These are phyloP conservation scores for Centropus unirufus DNA, from an alignment of 2,113 vertebrate species.

Conservation along the genomic window DNA sequence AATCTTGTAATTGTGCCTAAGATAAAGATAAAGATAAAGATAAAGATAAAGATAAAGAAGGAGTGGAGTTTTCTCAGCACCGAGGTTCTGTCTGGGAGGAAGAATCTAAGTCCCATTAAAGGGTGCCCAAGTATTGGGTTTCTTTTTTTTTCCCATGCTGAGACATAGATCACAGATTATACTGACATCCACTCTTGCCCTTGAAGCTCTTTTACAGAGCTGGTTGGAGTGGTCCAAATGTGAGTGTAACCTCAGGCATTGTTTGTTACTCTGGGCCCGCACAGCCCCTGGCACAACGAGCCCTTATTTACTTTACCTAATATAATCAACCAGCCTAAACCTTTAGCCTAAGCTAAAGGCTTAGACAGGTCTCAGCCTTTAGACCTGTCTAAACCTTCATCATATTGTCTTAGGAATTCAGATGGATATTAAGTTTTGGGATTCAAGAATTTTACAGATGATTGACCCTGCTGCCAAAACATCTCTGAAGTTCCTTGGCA, in stretches of 20 bases:
- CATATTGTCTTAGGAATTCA: not conserved
- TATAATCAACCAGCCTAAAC: not conserved
- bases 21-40: too few species aligned
- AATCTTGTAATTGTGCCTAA: not conserved
- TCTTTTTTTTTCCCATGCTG: not conserved
- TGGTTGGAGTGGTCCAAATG: not conserved
- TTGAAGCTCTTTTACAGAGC: not conserved
- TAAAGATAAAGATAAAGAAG: not conserved
- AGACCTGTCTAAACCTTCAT: not conserved
- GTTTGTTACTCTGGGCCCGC: not conserved
- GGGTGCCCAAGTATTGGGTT: not conserved
- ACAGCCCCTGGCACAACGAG: not conserved
- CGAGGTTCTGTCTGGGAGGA: not conserved
- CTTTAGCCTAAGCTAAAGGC: too few species aligned
- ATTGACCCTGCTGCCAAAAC: not conserved
- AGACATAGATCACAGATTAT: not conserved
- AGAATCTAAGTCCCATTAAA: not conserved
- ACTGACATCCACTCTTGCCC: not conserved
- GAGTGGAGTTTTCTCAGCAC: not conserved
- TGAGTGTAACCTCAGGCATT: not conserved
- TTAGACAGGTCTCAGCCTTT: too few species aligned
- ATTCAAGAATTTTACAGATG: not conserved
- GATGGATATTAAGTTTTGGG: not conserved
- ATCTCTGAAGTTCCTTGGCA: not conserved
- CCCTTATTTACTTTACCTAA: not conserved